Evolutionary conservation across 2,888 invertebrate genomes (phyloP), one percentile per base, ranked within the genome.

Genomic region (Hipparchia sbordonii): DNA sequence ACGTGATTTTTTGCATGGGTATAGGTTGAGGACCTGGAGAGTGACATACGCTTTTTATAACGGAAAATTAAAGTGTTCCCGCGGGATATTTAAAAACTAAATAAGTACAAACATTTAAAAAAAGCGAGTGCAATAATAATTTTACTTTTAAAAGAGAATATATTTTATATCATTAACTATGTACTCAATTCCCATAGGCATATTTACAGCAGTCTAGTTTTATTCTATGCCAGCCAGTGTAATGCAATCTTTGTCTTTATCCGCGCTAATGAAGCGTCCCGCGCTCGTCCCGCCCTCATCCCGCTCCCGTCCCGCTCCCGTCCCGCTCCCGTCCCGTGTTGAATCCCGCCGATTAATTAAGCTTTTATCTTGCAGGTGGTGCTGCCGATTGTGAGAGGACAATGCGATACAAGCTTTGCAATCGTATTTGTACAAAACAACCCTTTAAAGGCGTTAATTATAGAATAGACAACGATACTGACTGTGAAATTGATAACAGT

Each of bases 161-260:
- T 23, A 23, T 23, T 23, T 23, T 23, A 23, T 23, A 23, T 23
- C 23, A 23, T 23, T 23, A 23, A 7, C 6, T 48, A 48, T 48
- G 48, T 7, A 6, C 6, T 48, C 8, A 7, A 48, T 48, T 7
- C 4, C 6, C 48, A 48, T 48, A 6, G 5, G 48, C 46, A 57
- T 12, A 61, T 61, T 23, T 60, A 54, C 12, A 48, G 33, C 48
- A 6, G 48, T 39, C 39, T 39, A 48, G 8, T 48, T 48, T 48
- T 76, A 72, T 33, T 84, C 84, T 84, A 75, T 85, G 84, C 39
- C 39, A 39, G 69, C 74, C 78, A 73, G 70, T 78, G 83, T 83
- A 86, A 84, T 84, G 84, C 87, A 86, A 88, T 87, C 86, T 85
- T 84, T 82, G 84, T 84, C 84, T 83, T 85, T 85, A 87, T 84